Base-by-base conservation (phyloP, 2,888 invertebrate genomes). In the Dasysyrphus albostriatus region DNA sequence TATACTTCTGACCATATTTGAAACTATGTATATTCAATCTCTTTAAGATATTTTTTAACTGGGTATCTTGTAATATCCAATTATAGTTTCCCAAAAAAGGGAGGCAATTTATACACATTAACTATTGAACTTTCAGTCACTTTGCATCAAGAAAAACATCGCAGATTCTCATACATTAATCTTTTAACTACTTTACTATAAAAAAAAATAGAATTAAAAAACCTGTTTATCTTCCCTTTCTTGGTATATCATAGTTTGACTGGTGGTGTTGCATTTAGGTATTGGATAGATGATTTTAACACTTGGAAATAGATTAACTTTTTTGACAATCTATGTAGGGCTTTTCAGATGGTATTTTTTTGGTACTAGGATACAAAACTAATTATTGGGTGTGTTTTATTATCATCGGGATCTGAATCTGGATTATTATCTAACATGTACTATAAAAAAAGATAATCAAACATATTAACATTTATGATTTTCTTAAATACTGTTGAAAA, bases 1-100 rank as follows among this genome's bases (percentile, higher is more conserved):
- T 80, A 54, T 72, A 10, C 34, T 24, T 24, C 16, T 9, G 3
- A 59, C 44, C 37, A 72, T 72, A 76, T 80, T 70, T 44, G 63
- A 70, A 72, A 59, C 58, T 42, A 10, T 5, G 12, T 39, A 3
- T 75, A 47, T 59, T 70, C 51, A 84, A 80, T 76, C 51, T 58
- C 24, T 5, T 37, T 5, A 3, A 19, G 34, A 58, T 2, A 34
- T 16, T 58, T n/a, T 56, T 56, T 0, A 34, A 34, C 32, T 56
- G 32, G n/a, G 9, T 24, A 7, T 14, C 3, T 24, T 54, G 29
- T 58, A 37, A 16, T 16, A 34, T 16, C 58, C 16, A 58, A 58
- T 58, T 58, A 3, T 24, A 58, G 58, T 10, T 58, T 37, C 16
- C 34, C 7, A 34, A 37, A 58, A n/a, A 54, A 32, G 54, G 29